A percentile compares a stretch with the other conserved stretches of the same genome.
Conservation (phyloP, 1,140 invertebrate genomes). For the Melanaphis sacchari region DNA sequence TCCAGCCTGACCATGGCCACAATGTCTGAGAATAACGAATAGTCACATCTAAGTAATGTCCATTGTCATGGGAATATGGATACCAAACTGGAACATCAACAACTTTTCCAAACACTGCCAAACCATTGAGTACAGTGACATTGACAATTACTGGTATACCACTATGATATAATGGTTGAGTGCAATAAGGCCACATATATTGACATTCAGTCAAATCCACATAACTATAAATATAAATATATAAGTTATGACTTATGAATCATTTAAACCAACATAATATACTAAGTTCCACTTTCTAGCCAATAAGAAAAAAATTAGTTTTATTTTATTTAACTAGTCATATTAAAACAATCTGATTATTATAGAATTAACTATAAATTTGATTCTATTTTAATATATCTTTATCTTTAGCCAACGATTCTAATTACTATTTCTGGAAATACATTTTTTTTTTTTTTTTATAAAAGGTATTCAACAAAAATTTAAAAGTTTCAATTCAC, state of each 20-base stretch:
- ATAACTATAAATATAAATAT: conserved; percentile 69
- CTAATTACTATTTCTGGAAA: too few relatives aligned
- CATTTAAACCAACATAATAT: background rate
- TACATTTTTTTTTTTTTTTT: too few relatives aligned
- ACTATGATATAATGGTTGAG: conserved; percentile 89
- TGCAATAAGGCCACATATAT: conserved; percentile 98
- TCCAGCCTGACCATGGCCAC: conserved; percentile 97
- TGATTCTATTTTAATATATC: background rate
- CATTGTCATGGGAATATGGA: conserved; percentile 81
- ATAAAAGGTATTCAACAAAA: too few relatives aligned
- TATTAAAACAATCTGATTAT: background rate
- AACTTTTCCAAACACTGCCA: conserved; percentile 85
- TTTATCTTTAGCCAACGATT: too few relatives aligned
- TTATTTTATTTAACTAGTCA: background rate
- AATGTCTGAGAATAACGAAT: conserved; percentile 74
- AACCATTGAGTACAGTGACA: conserved; percentile 87
- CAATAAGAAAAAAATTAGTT: background rate
- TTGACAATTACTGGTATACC: conserved; percentile 90
- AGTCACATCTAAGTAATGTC: conserved; percentile 67
- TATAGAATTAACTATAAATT: background rate
- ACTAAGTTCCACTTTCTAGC: background rate
- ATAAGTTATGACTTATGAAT: background rate
- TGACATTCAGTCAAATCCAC: conserved; percentile 93
- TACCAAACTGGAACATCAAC: conserved; percentile 81
- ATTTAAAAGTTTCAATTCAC: too few relatives aligned